Conservation (phyloP, 30 jellyfish, hydroid and myxozoan genomes). For the Cassiopea andromeda region DNA sequence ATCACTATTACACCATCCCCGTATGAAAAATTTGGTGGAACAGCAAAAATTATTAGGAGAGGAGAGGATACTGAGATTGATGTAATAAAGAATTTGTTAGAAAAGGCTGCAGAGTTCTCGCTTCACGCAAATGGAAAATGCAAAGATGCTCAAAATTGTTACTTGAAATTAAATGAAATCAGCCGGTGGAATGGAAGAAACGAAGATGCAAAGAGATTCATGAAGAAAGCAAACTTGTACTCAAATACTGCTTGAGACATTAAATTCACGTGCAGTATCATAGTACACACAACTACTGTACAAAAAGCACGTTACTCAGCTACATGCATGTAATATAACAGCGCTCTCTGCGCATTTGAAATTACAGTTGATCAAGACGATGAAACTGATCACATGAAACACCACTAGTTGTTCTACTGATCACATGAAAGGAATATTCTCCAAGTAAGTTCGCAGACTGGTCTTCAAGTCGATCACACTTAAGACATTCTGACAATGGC, state of each 20-base stretch:
- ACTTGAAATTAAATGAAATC: constrained; percentile 16
- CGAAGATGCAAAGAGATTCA: constrained; percentile 1
- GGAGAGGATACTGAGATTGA: not conserved
- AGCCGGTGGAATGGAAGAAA: constrained; percentile 27
- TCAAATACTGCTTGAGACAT: not conserved
- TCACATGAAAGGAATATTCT: too few species aligned
- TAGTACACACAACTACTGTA: too few species aligned
- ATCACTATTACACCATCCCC: not conserved
- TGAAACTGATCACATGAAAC: too few species aligned
- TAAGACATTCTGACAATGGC: too few species aligned
- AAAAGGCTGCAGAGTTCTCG: constrained; percentile 35
- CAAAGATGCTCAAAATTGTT: constrained; percentile 17
- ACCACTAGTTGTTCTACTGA: too few species aligned
- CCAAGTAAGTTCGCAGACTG: too few species aligned
- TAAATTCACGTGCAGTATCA: too few species aligned
- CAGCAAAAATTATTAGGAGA: not conserved
- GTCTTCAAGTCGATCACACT: too few species aligned
- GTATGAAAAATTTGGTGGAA: not conserved
- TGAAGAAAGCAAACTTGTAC: constrained; percentile 2
- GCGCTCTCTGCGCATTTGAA: too few species aligned
- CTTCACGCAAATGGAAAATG: constrained; percentile 50
- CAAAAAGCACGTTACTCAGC: too few species aligned
- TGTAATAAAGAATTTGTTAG: constrained; percentile 12
- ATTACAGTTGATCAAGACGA: too few species aligned
- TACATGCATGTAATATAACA: too few species aligned